Evolutionary conservation across 2,797 vertebrate species (phyloP), one percentile per base, ranked within the genome.

Genomic region (Tympanoctomys barrerae): DNA sequence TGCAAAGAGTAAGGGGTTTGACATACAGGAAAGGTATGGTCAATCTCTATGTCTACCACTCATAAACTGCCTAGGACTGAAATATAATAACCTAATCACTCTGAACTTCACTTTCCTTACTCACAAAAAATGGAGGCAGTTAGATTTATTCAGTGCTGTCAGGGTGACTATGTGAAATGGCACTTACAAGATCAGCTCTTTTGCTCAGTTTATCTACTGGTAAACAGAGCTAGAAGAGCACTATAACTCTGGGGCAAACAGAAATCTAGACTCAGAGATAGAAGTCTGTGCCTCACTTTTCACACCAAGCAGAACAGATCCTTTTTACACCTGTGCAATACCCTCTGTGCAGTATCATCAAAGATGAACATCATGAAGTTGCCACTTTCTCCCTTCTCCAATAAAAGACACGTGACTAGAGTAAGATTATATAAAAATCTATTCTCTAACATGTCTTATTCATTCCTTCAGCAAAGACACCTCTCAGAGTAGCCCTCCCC

Each of bases 391-490:
- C 92, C 94, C 87, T 93, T 90, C 78, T 90, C 92, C 91, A 96
- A 96, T 88, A 84, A 46, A 97, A 97, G 96, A 97, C 96, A 97
- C 95, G 96, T 21, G 52, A 54, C 2, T 16, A 54, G 52, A 92
- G 87, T 97, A 95, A 97, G 95, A 97, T 97, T 95, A 92, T 90
- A 95, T 93, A 96, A 84, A 84, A 86, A 81, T 80, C 88, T 97
- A 82, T 93, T 97, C 86, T 97, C 96, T 94, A 68, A 16, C 0
- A 95, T 96, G 92, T 97, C 90, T 97, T 97, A 95, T 97, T 98
- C 91, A 94, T 96, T 94, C 91, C 92, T 92, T 96, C 80, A 94
- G 86, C 83, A 94, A 97, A 93, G 94, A 96, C 61, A 94, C 89
- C 70, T 91, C 91, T 89, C 79, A 91, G 78, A 96, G 95, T 97